Evolutionary conservation across 2,888 invertebrate genomes (phyloP).

Genomic region (Lymantria dispar): DNA sequence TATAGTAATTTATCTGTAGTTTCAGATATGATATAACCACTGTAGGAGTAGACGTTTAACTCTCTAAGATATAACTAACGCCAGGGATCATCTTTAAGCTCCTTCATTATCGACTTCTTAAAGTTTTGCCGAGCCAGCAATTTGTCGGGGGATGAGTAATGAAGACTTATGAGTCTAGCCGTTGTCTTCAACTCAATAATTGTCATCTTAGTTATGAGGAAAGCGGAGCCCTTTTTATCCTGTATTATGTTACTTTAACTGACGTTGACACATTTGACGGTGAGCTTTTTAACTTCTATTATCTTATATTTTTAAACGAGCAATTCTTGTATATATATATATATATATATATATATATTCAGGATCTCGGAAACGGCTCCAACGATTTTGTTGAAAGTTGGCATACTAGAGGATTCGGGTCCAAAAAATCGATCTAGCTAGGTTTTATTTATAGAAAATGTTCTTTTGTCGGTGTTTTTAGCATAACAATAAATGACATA

Average conservation of each 20-base stretch:
- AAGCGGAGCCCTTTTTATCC: slow-evolving; percentile 19
- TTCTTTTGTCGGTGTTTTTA: too few species aligned
- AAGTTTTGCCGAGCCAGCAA: slow-evolving; percentile 58
- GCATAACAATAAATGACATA: too few species aligned
- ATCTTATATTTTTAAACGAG: not conserved
- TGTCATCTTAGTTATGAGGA: slow-evolving; percentile 59
- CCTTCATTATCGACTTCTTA: slow-evolving; percentile 40
- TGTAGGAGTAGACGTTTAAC: too few species aligned
- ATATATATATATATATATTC: too few species aligned
- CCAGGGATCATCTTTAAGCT: slow-evolving; percentile 50
- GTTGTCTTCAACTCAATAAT: slow-evolving; percentile 49
- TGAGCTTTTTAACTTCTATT: slow-evolving; percentile 6
- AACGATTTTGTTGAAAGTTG: too few species aligned
- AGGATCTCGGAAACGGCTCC: too few species aligned
- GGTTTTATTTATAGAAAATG: too few species aligned
- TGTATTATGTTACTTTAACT: slow-evolving; percentile 9
- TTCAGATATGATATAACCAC: too few species aligned
- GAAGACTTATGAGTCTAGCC: slow-evolving; percentile 77
- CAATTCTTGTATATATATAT: too few species aligned
- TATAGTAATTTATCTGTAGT: too few species aligned
- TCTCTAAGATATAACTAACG: not conserved
- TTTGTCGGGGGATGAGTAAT: slow-evolving; percentile 53
- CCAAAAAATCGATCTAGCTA: too few species aligned
- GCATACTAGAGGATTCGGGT: too few species aligned
- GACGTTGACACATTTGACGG: slow-evolving; percentile 19